Evolutionary conservation across 2,888 invertebrate genomes (phyloP), one percentile per base, ranked within the genome.

Genomic region (Tridacna gigas): DNA sequence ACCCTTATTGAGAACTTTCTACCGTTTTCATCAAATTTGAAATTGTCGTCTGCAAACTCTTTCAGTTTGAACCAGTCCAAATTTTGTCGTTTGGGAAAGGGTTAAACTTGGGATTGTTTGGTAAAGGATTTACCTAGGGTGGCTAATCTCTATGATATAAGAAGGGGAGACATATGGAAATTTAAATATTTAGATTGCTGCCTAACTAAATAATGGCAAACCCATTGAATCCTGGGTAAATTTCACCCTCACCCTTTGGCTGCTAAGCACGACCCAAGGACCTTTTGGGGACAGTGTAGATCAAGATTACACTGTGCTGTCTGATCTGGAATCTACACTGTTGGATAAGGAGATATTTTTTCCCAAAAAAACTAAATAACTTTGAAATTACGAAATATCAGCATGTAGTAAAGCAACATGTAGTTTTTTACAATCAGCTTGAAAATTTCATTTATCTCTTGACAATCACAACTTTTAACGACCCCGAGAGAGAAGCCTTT

Each of bases 161-260:
- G 60, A 60, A 37, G 60, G 2, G 60, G 18, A 60, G 60, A 60
- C 18, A n/a, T 60, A n/a, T 60, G 60, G 60, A 60, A 60, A 60
- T 20, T 60, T 60, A 60, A 60, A 60, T 60, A 60, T 60, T 60
- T 60, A 60, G 60, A 60, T 60, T 60, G 60, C 60, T 60, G 9
- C 60, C 60, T 60, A 20, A 60, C 60, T n/a, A 20, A 60, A 60
- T 20, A 20, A 60, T 60, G 60, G 60, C n/a, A 1, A 60, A 60
- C 60, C 18, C 60, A 20, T 60, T 20, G n/a, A 37, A 37, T 37
- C 37, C 37, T 37, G 37, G 7, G 37, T n/a, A 2, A 60, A 18
- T 60, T 51, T 51, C 18, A 13, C n/a, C 20, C 4, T 20, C 9
- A 60, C 18, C 7, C 37, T 37, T 37, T 37, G n/a, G n/a, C n/a